Evolutionary conservation across 2,797 vertebrate species (phyloP), one percentile per base, ranked within the genome.

Genomic region (Acanthopagrus latus): DNA sequence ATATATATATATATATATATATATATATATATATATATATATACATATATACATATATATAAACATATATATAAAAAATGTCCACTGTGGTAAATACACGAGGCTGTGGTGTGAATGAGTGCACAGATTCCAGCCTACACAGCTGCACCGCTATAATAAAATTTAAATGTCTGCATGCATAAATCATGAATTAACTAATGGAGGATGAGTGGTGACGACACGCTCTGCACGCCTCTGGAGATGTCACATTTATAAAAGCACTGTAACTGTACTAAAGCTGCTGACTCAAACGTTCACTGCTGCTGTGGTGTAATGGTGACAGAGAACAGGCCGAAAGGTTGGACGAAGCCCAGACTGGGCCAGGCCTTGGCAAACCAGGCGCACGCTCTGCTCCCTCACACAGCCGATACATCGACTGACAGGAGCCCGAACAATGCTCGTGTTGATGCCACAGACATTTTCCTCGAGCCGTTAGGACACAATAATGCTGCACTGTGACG

Each of bases 401-500:
- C 56, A 52, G 75, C 44, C 41, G 48, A 64, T 17, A 74, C 57
- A 66, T 74, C 33, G 63, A 44, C 62, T 63, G 48, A 48, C 55
- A 64, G 55, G 51, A 71, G 74, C 65, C 16, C 1, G 46, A 86
- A 87, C 88, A 88, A 89, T 76, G 83, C 68, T 67, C 14, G 72
- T 68, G 82, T 76, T 72, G 79, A 86, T 83, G 83, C 81, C 78
- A 76, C 83, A 84, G 71, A 82, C 80, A 77, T 89, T 89, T 80
- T 78, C 78, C 74, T 64, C 65, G 63, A 72, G 82, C 76, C 64
- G 69, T 72, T 27, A 38, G 50, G 75, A 29, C 69, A 91, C 73
- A 89, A 88, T 75, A 85, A 88, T 47, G 56, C 74, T 54, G 87
- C 77, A 56, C 48, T 11, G 86, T 77, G 80, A 78, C 60, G 33